Conservation (phyloP, 2,797 vertebrate genomes). For the Falco rusticolus region DNA sequence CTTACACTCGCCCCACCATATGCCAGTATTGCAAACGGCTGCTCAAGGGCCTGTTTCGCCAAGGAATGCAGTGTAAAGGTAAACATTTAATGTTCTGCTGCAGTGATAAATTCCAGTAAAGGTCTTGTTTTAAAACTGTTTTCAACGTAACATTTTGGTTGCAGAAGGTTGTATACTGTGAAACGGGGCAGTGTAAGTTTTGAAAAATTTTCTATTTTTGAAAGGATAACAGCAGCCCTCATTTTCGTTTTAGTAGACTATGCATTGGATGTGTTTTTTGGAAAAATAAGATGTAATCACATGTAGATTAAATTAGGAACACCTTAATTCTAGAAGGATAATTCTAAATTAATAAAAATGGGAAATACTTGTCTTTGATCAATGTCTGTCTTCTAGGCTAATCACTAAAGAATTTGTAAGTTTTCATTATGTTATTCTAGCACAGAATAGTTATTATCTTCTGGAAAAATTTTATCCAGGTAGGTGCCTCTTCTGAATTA, state of each 20-base stretch:
- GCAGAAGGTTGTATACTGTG: neutral
- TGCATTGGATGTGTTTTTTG: neutral
- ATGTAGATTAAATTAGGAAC: neutral
- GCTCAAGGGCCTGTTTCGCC: conserved; percentile 95
- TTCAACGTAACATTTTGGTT: neutral
- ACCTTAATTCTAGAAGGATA: neutral
- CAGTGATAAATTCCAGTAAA: neutral
- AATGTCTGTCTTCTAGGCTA: neutral
- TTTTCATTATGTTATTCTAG: neutral
- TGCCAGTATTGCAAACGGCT: conserved; percentile 97
- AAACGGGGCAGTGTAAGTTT: neutral
- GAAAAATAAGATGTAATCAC: neutral
- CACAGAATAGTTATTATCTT: neutral
- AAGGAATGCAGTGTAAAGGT: conserved; percentile 99
- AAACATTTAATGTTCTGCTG: neutral
- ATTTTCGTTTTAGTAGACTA: neutral
- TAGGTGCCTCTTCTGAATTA: neutral
- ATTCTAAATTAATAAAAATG: neutral
- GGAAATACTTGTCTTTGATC: neutral
- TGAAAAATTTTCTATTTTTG: neutral
- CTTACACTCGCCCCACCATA: conserved; percentile 94
- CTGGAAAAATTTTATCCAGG: neutral
- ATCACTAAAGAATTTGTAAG: neutral
- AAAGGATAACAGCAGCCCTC: neutral
- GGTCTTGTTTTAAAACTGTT: neutral